Percentiles rank a stretch among this genome's conserved stretches.
These are phyloP conservation scores for Ischnus inquisitorius DNA, from an alignment of 2,888 invertebrate species.

Conservation along the genomic window DNA sequence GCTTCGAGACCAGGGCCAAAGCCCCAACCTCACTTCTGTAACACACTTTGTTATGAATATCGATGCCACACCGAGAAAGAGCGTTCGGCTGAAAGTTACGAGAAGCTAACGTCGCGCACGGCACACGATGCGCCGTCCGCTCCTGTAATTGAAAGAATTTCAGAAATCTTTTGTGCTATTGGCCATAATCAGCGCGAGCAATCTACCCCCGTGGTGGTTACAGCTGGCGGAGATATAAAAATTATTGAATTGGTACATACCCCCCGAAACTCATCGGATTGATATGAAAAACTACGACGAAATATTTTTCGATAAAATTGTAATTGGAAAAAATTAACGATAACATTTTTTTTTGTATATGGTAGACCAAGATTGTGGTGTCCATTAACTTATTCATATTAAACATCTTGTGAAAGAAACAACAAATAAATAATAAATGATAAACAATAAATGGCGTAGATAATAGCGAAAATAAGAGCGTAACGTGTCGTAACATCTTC, in stretches of 20 bases:
- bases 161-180: constrained; percentile 62
- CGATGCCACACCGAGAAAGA: constrained; percentile 73
- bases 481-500: too few relatives aligned
- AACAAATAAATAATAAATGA: too few relatives aligned
- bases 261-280: constrained; percentile 35
- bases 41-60: constrained; percentile 81
- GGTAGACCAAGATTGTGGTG: too few relatives aligned
- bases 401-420: too few relatives aligned
- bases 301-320: constrained; percentile 4
- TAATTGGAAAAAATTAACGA: too few relatives aligned
- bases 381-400: too few relatives aligned
- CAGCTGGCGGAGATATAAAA: constrained; percentile 80
- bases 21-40: constrained; percentile 62
- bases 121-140: not conserved
- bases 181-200: constrained; percentile 56
- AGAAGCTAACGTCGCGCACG: constrained; percentile 36
- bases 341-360: too few relatives aligned
- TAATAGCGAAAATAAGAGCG: not conserved
- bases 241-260: constrained; percentile 56
- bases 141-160: constrained; percentile 82
- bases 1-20: constrained; percentile 39
- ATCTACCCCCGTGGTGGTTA: constrained; percentile 43
- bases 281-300: constrained; percentile 7
- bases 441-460: too few relatives aligned
- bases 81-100: constrained; percentile 53